A percentile compares a stretch with the other conserved stretches of the same genome.
Evolutionary conservation across 2,888 invertebrate genomes (phyloP).

Genomic region (Aelia acuminata): DNA sequence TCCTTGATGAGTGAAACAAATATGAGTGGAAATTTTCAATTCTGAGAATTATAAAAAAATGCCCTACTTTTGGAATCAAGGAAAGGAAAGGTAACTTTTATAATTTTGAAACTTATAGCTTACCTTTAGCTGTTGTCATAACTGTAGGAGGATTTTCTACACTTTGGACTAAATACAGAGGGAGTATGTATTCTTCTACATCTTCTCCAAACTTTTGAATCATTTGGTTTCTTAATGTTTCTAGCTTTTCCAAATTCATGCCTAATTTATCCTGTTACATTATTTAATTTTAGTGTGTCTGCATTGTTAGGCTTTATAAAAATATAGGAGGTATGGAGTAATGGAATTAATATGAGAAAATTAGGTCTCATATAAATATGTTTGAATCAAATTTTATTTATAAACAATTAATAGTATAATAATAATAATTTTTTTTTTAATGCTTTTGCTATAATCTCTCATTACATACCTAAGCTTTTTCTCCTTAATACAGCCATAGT

Average conservation of each 20-base stretch:
- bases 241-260: neutral
- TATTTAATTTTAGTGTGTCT: neutral
- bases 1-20: too few species aligned
- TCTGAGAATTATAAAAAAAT: too few species aligned
- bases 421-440: too few species aligned
- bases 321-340: neutral
- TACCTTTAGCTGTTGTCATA: slow-evolving; percentile 19
- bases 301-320: neutral
- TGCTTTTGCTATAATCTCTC: too few species aligned
- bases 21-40: too few species aligned
- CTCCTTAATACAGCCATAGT: too few species aligned
- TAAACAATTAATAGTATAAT: too few species aligned
- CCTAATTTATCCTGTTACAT: neutral
- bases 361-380: neutral
- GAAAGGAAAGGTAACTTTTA: neutral
- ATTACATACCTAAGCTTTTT: too few species aligned
- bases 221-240: neutral
- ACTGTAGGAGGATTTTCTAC: neutral
- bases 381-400: neutral
- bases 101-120: neutral
- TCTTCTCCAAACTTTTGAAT: neutral
- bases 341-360: neutral
- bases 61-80: neutral
- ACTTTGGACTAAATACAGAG: neutral
- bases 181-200: neutral